Evolutionary conservation across 2,797 vertebrate genomes (phyloP), one percentile per base, ranked within the genome.

Genomic region (Sciurus carolinensis): DNA sequence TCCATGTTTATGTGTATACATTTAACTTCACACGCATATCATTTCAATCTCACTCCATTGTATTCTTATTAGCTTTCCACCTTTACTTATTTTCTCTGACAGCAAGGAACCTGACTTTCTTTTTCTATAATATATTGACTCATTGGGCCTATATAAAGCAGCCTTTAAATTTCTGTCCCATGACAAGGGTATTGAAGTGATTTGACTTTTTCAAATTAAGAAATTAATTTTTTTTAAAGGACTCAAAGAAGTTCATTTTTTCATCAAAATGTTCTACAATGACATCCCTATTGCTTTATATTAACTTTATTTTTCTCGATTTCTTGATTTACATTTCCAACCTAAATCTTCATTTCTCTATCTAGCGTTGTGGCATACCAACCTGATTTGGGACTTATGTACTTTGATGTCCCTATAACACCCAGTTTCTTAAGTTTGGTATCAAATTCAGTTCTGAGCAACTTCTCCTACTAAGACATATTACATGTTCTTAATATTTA

Each of bases 191-290:
- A 75, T 57, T 47, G 50, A 20, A 91, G 5, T 79, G 33, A 62
- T 86, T 91, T 93, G 26, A 24, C 2, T 54, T 67, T 44, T 93
- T 84, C n/a, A 80, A 79, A 50, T n/a, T 50, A 42, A 94, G 73
- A 91, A 88, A 59, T 84, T 64, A 17, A 0, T 62, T 88, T 96
- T 96, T 96, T 93, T 73, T 15, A 62, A 92, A 77, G 42, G 26
- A 69, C 14, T 54, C 67, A 1, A 22, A 81, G 24, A 82, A 66
- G 14, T 36, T 39, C 7, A 3, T 28, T 67, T 62, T 7, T 90
- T 26, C 9, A 77, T 7, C 44, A n/a, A 18, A 52, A 26, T 90
- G 18, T 75, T 94, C n/a, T 84, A 66, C 4, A 44, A 14, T n/a
- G 86, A 57, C 13, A 89, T 87, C 9, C 22, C 44, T 2, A 36